These are phyloP conservation scores for Sardinella longiceps DNA, from an alignment of 2,797 vertebrate species.

Conservation along the genomic window DNA sequence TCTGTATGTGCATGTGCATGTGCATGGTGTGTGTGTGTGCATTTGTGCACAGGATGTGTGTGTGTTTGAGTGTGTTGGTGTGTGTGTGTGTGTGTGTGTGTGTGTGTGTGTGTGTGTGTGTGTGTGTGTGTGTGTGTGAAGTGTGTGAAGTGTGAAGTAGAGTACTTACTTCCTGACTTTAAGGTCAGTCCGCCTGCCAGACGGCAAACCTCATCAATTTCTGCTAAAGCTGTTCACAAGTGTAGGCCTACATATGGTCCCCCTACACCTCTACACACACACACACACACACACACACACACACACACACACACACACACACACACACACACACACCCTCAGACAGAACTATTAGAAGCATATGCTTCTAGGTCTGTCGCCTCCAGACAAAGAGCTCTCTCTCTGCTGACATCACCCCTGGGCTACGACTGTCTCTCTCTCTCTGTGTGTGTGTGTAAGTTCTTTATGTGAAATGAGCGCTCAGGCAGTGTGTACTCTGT, in stretches of 20 bases:
- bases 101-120: not conserved
- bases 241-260: not conserved
- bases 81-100: not conserved
- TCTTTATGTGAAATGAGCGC: not conserved
- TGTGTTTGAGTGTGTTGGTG: too few relatives aligned
- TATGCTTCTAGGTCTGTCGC: constrained; percentile 43
- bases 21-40: too few relatives aligned
- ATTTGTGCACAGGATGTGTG: too few relatives aligned
- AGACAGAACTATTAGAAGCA: constrained; percentile 46
- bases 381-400: constrained; percentile 58
- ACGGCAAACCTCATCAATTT: constrained; percentile 19
- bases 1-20: too few relatives aligned
- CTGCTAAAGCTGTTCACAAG: not conserved
- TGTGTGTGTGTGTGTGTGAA: not conserved
- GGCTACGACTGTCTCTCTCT: too few relatives aligned
- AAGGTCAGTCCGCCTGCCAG: not conserved
- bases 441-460: not conserved
- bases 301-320: constrained; percentile 13
- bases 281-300: constrained; percentile 8
- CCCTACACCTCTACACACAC: not conserved
- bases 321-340: not conserved
- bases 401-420: constrained; percentile 39
- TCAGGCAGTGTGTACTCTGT: not conserved
- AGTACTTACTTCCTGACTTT: constrained; percentile 7
- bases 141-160: not conserved